Percentiles rank a stretch among this genome's conserved stretches.
These are phyloP conservation scores for Ctenosaura bakeri DNA, from an alignment of 2,797 vertebrate species.

Conservation along the genomic window DNA sequence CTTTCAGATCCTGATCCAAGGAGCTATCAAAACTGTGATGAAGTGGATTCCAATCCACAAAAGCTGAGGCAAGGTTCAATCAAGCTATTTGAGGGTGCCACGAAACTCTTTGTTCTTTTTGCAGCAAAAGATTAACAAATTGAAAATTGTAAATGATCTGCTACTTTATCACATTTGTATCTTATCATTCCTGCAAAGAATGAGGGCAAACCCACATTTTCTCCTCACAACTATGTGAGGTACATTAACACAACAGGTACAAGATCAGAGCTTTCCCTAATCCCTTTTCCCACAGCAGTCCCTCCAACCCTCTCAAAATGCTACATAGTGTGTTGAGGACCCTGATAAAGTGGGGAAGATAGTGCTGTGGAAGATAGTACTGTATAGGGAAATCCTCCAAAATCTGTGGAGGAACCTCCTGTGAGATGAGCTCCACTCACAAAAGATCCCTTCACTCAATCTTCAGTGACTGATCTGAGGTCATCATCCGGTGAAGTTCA, in stretches of 20 bases:
- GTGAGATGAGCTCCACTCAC: not conserved
- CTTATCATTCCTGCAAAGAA: not conserved
- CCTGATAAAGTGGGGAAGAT: not conserved
- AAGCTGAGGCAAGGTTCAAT: not conserved
- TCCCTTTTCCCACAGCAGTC: not conserved
- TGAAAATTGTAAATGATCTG: not conserved
- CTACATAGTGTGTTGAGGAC: not conserved
- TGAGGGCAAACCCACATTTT: not conserved
- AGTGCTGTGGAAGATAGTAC: too few relatives aligned
- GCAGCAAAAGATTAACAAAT: not conserved
- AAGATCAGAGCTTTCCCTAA: too few relatives aligned
- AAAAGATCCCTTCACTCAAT: not conserved
- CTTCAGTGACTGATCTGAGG: not conserved
- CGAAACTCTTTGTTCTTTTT: not conserved
- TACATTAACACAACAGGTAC: not conserved
- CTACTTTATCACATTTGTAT: too few relatives aligned
- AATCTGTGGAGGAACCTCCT: not conserved
- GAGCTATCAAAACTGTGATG: not conserved
- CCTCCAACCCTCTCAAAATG: not conserved
- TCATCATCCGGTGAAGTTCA: not conserved
- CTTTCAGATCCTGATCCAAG: not conserved
- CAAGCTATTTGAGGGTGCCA: not conserved
- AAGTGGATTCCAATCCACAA: not conserved
- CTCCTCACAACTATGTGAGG: not conserved
- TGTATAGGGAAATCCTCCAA: not conserved